A percentile compares a stretch with the other conserved stretches of the same genome.
phyloP scores from a whole-genome alignment of 37 sponge, comb jelly and placozoan species.

The Axinella damicornis region DNA sequence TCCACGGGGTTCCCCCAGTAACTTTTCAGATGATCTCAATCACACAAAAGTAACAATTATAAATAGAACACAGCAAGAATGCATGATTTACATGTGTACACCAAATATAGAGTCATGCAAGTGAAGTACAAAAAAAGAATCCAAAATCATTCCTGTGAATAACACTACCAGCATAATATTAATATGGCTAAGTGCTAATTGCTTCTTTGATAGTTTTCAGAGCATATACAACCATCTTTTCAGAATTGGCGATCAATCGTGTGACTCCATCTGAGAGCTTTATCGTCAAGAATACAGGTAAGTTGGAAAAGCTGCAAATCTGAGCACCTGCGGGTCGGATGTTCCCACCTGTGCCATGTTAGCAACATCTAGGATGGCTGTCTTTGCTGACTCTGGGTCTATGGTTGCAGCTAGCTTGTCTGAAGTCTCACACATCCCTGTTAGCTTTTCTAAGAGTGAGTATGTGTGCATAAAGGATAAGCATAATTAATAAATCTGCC shows the following conservation, averaged over 20 bases:
- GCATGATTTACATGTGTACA: too few species aligned
- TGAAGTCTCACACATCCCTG: slow-evolving; percentile 92
- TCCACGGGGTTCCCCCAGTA: too few species aligned
- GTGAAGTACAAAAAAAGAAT: too few species aligned
- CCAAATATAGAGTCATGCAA: too few species aligned
- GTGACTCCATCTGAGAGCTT: slow-evolving; percentile 26
- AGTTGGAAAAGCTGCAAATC: slow-evolving; percentile 79
- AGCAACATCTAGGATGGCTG: slow-evolving; percentile 54
- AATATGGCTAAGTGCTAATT: neutral
- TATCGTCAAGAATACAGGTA: slow-evolving; percentile 81
- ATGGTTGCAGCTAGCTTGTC: slow-evolving; percentile 20
- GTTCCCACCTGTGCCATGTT: slow-evolving; percentile 55
- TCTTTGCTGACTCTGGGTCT: neutral
- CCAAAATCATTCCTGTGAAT: too few species aligned
- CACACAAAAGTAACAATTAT: too few species aligned
- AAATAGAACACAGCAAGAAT: too few species aligned
- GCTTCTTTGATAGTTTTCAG: slow-evolving; percentile 75
- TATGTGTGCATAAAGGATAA: neutral
- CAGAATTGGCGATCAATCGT: slow-evolving; percentile 83
- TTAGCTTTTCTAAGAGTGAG: slow-evolving; percentile 67
- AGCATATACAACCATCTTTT: slow-evolving; percentile 91
- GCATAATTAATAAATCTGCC: too few species aligned
- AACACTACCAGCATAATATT: too few species aligned
- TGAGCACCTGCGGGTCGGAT: slow-evolving; percentile 27
- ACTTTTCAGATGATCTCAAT: too few species aligned